Base-by-base conservation (phyloP, 2,797 vertebrate species). In the Coccyzus lansbergi region DNA sequence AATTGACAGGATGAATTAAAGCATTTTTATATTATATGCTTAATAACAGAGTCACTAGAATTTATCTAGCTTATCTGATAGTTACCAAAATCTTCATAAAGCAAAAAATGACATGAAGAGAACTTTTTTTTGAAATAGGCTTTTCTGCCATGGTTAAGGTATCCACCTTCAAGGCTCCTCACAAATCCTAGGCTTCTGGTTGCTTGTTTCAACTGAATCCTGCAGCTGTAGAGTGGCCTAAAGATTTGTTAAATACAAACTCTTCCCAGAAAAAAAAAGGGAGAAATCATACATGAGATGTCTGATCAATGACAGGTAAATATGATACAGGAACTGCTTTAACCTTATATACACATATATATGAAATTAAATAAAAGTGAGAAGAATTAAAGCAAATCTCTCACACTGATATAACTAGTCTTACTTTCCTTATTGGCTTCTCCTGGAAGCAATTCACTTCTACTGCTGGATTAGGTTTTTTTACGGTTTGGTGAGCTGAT, bases 381-480 rank as follows among this genome's bases (percentile, higher is more conserved):
- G 20, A 91, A 29, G 18, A 72, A 56, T 36, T 22, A 78, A 76
- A 88, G 13, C 8, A 58, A 44, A 53, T 53, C 26, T 64, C n/a
- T 60, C 2, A 0, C 1, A 2, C 10, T 58, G 68, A 49, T 63
- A 36, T 1, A 69, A 26, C 12, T 26, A 72, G 36, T 20, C 10
- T 85, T 62, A 14, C 31, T 60, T 59, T 33, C 16, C 40, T 55
- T 65, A 56, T 19, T 26, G 93, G 8, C 5, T 74, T 88, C 7
- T 9, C 4, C 2, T 36, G 26, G 55, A 69, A 78, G 25, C 28
- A 38, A 88, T 90, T 86, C 51, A 64, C 34, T 62, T 68, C 44
- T 71, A 10, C 18, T 21, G 14, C 60, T 34, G 7, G 12, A 10
- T 56, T 62, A n/a, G 38, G 38, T 26, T 67, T 62, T 74, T 49